A percentile compares a stretch with the other conserved stretches of the same genome.
Evolutionary conservation across 2,113 vertebrate genomes (phyloP).

Genomic region (Phalacrocorax aristotelis): DNA sequence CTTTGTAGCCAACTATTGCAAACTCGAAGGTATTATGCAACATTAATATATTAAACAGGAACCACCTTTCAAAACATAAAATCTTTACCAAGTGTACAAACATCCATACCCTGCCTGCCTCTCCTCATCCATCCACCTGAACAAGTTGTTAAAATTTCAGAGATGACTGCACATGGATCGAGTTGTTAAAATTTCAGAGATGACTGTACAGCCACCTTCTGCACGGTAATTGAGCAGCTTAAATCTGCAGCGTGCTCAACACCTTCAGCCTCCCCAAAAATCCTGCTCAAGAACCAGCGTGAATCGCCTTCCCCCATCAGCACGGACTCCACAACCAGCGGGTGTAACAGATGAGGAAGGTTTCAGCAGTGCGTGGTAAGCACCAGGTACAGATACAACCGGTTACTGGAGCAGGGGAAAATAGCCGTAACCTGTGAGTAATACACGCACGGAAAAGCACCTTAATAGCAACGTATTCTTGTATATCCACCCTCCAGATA

Average conservation of each 20-base stretch:
- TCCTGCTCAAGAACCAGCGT: neutral
- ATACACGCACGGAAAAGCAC: neutral
- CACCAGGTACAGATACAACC: constrained; percentile 23
- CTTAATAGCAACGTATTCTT: neutral
- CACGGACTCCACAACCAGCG: neutral
- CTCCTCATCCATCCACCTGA: neutral
- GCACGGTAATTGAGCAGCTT: neutral
- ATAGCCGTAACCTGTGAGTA: neutral
- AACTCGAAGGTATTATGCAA: constrained; percentile 5
- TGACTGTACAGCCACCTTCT: neutral
- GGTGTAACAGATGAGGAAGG: neutral
- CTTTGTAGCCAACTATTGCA: neutral
- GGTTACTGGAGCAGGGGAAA: neutral
- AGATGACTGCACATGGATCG: neutral
- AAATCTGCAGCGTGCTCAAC: neutral
- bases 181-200: neutral
- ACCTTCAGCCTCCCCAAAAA: neutral
- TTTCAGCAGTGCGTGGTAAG: neutral
- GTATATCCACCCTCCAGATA: neutral
- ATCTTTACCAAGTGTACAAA: neutral
- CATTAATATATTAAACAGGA: neutral
- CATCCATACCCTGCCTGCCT: neutral
- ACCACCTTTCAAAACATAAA: neutral
- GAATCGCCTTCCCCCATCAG: neutral
- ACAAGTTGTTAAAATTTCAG: no score